phyloP scores from a whole-genome alignment of 2,888 invertebrate species.

The Harpagoxenus sublaevis region DNA sequence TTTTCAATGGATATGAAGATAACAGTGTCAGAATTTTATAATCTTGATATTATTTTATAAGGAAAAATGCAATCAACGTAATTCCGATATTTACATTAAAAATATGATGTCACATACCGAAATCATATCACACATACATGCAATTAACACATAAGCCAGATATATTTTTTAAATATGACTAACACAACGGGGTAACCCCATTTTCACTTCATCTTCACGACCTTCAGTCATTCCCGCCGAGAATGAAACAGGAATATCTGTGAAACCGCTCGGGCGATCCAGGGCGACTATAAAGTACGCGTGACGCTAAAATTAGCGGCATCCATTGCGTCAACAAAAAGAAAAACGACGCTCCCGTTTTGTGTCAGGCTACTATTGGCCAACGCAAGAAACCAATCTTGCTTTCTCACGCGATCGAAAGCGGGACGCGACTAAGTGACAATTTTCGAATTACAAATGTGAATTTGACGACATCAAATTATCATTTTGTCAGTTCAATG shows the following conservation, averaged over 20 bases:
- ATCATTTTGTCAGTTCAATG: neutral
- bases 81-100: neutral
- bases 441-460: slow-evolving; percentile 46
- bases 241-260: slow-evolving; percentile 74
- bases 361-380: slow-evolving; percentile 76
- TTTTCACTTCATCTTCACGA: slow-evolving; percentile 62
- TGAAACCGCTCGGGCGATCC: slow-evolving; percentile 73
- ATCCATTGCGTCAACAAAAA: slow-evolving; percentile 78
- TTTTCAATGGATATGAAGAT: neutral
- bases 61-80: neutral
- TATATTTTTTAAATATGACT: slow-evolving; percentile 33
- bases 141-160: neutral
- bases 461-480: slow-evolving; percentile 11
- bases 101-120: neutral
- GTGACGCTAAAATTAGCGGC: slow-evolving; percentile 77
- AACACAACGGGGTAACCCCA: slow-evolving; percentile 24
- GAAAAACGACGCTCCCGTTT: slow-evolving; percentile 77
- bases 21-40: neutral
- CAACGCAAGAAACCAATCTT: slow-evolving; percentile 69
- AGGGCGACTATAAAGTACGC: slow-evolving; percentile 76
- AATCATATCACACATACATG: neutral
- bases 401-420: slow-evolving; percentile 52
- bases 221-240: slow-evolving; percentile 70
- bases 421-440: slow-evolving; percentile 30
- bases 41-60: neutral